Base-by-base conservation (phyloP, 2,113 vertebrate species). In the Dendropsophus ebraccatus region DNA sequence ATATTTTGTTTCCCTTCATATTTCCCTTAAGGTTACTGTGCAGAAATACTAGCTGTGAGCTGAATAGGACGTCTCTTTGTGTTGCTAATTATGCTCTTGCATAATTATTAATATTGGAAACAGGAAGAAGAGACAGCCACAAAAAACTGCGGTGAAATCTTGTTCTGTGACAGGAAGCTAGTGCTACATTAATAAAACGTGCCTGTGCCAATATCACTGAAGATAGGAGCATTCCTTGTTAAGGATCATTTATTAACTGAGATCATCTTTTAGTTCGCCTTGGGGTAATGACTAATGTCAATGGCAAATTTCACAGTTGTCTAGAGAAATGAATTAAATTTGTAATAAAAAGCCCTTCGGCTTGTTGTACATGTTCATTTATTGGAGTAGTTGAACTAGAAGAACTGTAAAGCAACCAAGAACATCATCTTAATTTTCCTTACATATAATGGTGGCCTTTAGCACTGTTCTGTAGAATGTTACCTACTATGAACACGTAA, bases 291-390 rank as follows among this genome's bases (percentile, higher is more conserved):
- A 97, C 96, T 97, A 97, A 98, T 97, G 97, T 98, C 96, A 97
- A 97, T 96, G 96, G 96, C 95, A 96, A 96, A 98, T 98, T 97
- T 99, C 96, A 98, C 96, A 99, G 97, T 98, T 97, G 96, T 98
- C 96, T 97, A 96, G 96, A 97, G 97, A 98, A 97, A 98, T 96
- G 96, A 97, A 99, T 98, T 97, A 97, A 95, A 97, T 97, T 96
- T 97, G 96, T 95, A 96, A 94, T 96, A 96, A 97, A 97, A 96
- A 95, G 94, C 96, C 95, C 97, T 96, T 95, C 94, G 96, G 96
- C 97, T 97, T 96, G 96, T 96, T 96, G 95, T 96, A 96, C 96
- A 96, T 94, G 95, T 95, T 96, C 95, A 95, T 97, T 97, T 95
- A 95, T 95, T 94, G 92, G 94, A 95, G 95, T 95, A 94, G 96